phyloP scores from a whole-genome alignment of 1,140 invertebrate species.

The Rhyzopertha dominica region DNA sequence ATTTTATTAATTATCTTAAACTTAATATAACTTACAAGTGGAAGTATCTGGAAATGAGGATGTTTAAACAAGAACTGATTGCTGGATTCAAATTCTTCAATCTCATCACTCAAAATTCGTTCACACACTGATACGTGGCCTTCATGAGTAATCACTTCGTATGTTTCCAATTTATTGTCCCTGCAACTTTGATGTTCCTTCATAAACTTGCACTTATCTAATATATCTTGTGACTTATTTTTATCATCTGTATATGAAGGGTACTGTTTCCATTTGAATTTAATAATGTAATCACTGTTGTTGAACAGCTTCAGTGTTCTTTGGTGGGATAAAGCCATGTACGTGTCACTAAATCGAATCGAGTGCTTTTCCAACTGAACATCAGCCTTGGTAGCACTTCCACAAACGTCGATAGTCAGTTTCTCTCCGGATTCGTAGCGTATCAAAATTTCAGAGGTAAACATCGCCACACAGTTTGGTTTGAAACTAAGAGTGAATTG shows the following conservation, averaged over 20 bases:
- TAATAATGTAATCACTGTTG: slow-evolving; percentile 42
- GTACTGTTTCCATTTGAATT: slow-evolving; percentile 46
- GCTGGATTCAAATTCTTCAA: slow-evolving; percentile 3
- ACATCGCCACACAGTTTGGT: slow-evolving; percentile 27
- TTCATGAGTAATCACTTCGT: slow-evolving; percentile 14
- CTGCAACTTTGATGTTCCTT: too few relatives aligned
- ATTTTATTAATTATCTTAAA: background rate
- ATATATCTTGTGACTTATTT: too few relatives aligned
- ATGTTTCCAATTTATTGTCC: slow-evolving; percentile 16
- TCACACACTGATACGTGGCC: slow-evolving; percentile 16
- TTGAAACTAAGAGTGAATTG: slow-evolving; percentile 38
- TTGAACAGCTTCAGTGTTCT: slow-evolving; percentile 44
- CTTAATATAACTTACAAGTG: slow-evolving; percentile 14
- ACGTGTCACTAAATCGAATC: slow-evolving; percentile 46
- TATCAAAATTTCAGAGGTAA: slow-evolving; percentile 36
- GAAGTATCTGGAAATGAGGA: slow-evolving; percentile 18
- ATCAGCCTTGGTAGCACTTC: slow-evolving; percentile 34
- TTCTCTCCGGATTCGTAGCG: slow-evolving; percentile 46
- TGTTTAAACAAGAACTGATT: slow-evolving; percentile 16
- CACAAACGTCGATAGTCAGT: slow-evolving; percentile 34
- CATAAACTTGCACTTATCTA: too few relatives aligned
- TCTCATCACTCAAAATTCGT: slow-evolving; percentile 19
- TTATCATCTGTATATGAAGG: too few relatives aligned
- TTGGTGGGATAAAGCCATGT: slow-evolving; percentile 42
- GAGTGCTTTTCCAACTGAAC: slow-evolving; percentile 34